phyloP scores from a whole-genome alignment of 1,140 invertebrate species.

The Apis mellifera region Amel_HAv3.1 CM009936.2:11855001-11855500 shows the following conservation, averaged over 20 bases:
- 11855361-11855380: background rate
- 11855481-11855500: background rate
- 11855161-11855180: constrained; percentile 89
- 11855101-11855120: constrained; percentile 36
- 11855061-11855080: background rate
- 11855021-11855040: constrained; percentile 1
- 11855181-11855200: constrained; percentile 98
- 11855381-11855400: background rate
- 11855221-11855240: constrained; percentile 96
- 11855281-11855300: constrained; percentile 92
- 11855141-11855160: constrained; percentile 75
- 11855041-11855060: background rate
- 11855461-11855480: background rate
- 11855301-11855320: constrained; percentile 82
- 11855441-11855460: background rate
- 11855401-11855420: background rate
- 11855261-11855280: constrained; percentile 94
- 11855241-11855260: constrained; percentile 93
- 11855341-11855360: constrained; percentile 15
- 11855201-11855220: constrained; percentile 90
- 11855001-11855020: constrained; percentile 33
- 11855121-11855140: constrained; percentile 60
- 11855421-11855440: background rate
- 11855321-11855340: constrained; percentile 71
- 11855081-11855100: background rate